These are phyloP conservation scores for Atta texana DNA, from an alignment of 1,140 invertebrate species.

Conservation along the genomic window DNA sequence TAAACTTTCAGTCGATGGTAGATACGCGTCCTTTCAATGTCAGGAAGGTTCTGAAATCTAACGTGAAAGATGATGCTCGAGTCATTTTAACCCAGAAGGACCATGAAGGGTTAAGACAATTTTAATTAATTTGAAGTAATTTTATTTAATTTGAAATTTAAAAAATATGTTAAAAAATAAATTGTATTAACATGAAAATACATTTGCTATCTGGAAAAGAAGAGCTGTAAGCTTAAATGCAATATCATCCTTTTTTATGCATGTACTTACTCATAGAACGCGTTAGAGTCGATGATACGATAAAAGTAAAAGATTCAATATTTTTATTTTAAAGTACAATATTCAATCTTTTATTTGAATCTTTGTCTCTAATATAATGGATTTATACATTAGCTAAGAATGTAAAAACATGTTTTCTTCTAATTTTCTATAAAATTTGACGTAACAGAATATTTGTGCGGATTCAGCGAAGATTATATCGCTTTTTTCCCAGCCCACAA, in stretches of 20 bases:
- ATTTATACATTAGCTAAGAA: no score
- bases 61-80: no score
- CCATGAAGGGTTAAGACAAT: not conserved
- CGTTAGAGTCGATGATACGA: not conserved
- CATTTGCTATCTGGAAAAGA: not conserved
- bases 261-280: not conserved
- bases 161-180: not conserved
- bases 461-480: no score
- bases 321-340: not conserved
- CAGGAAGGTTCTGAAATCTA: no score
- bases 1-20: no score
- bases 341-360: not conserved
- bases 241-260: not conserved
- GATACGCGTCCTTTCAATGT: no score
- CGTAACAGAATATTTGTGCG: no score
- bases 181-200: not conserved
- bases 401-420: no score
- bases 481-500: no score
- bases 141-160: slow-evolving; percentile 6
- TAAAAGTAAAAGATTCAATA: not conserved
- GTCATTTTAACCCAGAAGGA: no score
- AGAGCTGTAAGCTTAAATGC: no score
- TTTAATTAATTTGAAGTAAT: not conserved
- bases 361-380: not conserved
- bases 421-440: no score